Conservation (phyloP, 2,888 invertebrate species). For the Erpobdella octoculata region DNA sequence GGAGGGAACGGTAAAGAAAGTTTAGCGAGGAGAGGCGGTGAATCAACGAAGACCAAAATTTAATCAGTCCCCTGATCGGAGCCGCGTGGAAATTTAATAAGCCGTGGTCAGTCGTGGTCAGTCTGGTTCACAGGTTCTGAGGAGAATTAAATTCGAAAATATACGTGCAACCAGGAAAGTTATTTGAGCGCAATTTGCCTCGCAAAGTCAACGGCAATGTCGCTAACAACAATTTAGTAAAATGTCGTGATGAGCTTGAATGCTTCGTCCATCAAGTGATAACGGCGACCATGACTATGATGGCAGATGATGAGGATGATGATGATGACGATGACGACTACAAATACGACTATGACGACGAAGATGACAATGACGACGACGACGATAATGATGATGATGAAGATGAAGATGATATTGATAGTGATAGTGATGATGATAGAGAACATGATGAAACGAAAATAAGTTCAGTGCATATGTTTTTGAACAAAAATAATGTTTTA, state of each 20-base stretch:
- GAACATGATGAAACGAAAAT: background rate
- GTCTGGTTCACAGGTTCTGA: background rate
- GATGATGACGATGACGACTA: conserved; percentile 14
- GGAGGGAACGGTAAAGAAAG: no score
- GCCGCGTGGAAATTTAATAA: conserved; percentile 8
- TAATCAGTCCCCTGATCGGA: conserved; percentile 5
- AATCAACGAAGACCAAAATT: background rate
- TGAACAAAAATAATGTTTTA: background rate
- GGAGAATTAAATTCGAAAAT: background rate
- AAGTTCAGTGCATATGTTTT: background rate
- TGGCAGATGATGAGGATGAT: background rate
- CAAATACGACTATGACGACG: conserved; percentile 15
- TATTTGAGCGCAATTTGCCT: no score
- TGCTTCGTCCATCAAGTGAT: no score
- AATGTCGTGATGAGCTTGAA: no score
- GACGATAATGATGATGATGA: conserved; percentile 26
- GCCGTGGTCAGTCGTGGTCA: background rate
- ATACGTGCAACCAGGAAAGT: no score
- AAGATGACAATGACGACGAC: conserved; percentile 55
- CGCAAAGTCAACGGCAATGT: no score
- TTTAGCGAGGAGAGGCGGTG: no score
- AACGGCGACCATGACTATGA: no score
- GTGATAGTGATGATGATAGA: conserved; percentile 18
- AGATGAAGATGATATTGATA: conserved; percentile 20
- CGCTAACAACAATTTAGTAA: no score